phyloP scores from a whole-genome alignment of 2,113 vertebrate genomes.

The Cardinalis cardinalis region DNA sequence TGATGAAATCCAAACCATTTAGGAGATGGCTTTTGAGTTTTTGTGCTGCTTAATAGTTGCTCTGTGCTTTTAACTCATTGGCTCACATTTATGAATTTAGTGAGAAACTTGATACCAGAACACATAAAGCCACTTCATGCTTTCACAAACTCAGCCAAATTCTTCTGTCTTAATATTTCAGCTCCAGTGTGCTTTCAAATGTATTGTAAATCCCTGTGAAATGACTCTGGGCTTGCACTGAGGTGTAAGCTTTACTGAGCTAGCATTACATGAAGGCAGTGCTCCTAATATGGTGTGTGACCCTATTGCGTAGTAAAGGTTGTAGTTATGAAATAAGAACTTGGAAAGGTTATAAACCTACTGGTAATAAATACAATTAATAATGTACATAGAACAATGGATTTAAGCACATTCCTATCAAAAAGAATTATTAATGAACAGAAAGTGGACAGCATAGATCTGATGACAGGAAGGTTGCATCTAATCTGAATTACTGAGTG shows the following conservation, averaged over 20 bases:
- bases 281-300: conserved; percentile 39
- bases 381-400: conserved; percentile 74
- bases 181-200: neutral
- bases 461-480: conserved; percentile 77
- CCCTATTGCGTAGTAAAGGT: conserved; percentile 12
- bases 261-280: neutral
- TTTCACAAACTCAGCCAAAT: neutral
- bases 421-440: conserved; percentile 78
- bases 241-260: conserved; percentile 45
- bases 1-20: neutral
- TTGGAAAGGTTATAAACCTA: conserved; percentile 53
- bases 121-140: neutral
- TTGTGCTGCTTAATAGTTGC: neutral
- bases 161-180: neutral
- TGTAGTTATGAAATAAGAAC: conserved; percentile 56
- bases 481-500: conserved; percentile 82
- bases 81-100: neutral
- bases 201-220: conserved; percentile 11
- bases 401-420: conserved; percentile 64
- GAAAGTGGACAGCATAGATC: conserved; percentile 80
- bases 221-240: neutral
- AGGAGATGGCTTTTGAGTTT: neutral
- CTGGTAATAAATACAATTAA: conserved; percentile 73
- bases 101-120: neutral
- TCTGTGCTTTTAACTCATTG: neutral